Base-by-base conservation (phyloP, 2,113 vertebrate genomes). In the Uropsilus gracilis region DNA sequence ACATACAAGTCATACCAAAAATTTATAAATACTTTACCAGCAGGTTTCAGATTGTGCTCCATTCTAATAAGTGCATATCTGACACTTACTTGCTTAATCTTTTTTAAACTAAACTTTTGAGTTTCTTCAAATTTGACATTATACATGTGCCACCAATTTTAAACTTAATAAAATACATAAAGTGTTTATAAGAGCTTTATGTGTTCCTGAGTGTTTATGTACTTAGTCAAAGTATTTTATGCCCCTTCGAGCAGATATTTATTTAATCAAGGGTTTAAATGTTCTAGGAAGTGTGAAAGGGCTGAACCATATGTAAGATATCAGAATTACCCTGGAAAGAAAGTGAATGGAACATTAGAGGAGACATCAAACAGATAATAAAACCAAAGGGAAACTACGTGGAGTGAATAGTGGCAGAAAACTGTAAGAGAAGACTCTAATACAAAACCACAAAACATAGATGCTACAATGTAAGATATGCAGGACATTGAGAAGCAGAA, bases 111-210 rank as follows among this genome's bases (percentile, higher is more conserved):
- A 84, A 89, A 6, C n/a, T 89, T 89, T 93, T 85, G 89, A 57
- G 88, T 94, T 82, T 86, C 83, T 87, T 93, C 48, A 86, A 91
- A 83, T 86, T 50, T 96, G 80, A 63, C 50, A 91, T 90, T 86
- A 90, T 93, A 95, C 91, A 96, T 95, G 46, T 96, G 90, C 50
- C 84, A 80, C 69, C 76, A 89, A 92, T 90, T 96, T 96, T 75
- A 69, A 95, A 87, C 6, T 69, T 90, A 95, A 87, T 87, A 80
- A 1, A 4, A 34, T 75, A 69, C 26, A 71, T 75, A 64, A 91
- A 76, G 20, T 93, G 80, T 93, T 96, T 94, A 73, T 90, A 92
- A 93, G 59, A 96, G 53, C 57, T 84, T 39, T 75, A 82, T 78
- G 53, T 90, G 22, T 95, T 96, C 84, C 78, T 84, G 50, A 90